phyloP scores from a whole-genome alignment of 1,140 invertebrate genomes.

The Trachymyrmex septentrionalis region DNA sequence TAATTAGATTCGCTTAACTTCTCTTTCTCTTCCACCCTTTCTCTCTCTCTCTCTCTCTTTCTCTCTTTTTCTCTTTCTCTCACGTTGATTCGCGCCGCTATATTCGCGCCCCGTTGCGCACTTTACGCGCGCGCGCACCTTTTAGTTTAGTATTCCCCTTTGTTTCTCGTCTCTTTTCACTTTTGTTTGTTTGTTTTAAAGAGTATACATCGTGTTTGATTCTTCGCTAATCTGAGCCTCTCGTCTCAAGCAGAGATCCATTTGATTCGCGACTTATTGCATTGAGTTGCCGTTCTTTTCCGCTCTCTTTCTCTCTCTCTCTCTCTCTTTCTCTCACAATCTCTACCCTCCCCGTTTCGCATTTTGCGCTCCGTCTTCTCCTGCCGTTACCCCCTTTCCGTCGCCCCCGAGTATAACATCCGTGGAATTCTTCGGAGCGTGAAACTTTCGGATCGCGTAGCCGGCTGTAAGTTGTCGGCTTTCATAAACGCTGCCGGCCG shows the following conservation, averaged over 20 bases:
- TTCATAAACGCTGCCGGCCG: slow-evolving; percentile 34
- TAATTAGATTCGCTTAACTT: slow-evolving; percentile 59
- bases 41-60: slow-evolving; percentile 52
- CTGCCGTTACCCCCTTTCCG: background rate
- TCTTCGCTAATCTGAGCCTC: slow-evolving; percentile 81
- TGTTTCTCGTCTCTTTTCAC: slow-evolving; percentile 50
- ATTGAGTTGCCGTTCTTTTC: slow-evolving; percentile 65
- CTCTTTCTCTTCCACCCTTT: slow-evolving; percentile 58
- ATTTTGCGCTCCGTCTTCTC: slow-evolving; percentile 27
- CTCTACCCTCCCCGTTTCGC: slow-evolving; percentile 21
- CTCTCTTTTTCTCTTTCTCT: slow-evolving; percentile 61
- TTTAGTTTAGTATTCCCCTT: slow-evolving; percentile 70
- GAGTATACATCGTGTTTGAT: slow-evolving; percentile 83
- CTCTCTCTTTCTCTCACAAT: background rate
- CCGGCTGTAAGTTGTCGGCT: slow-evolving; percentile 26
- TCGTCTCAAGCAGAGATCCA: slow-evolving; percentile 78
- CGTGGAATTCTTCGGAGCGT: background rate
- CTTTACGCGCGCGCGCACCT: background rate
- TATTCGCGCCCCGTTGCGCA: slow-evolving; percentile 27
- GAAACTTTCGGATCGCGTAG: slow-evolving; percentile 40
- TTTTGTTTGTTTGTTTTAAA: slow-evolving; percentile 64
- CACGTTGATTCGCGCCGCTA: slow-evolving; percentile 26
- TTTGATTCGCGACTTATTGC: slow-evolving; percentile 84
- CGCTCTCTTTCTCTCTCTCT: background rate
- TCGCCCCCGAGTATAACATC: background rate